Evolutionary conservation across 2,888 invertebrate species (phyloP).

Genomic region (Phrixothrix hirtus): DNA sequence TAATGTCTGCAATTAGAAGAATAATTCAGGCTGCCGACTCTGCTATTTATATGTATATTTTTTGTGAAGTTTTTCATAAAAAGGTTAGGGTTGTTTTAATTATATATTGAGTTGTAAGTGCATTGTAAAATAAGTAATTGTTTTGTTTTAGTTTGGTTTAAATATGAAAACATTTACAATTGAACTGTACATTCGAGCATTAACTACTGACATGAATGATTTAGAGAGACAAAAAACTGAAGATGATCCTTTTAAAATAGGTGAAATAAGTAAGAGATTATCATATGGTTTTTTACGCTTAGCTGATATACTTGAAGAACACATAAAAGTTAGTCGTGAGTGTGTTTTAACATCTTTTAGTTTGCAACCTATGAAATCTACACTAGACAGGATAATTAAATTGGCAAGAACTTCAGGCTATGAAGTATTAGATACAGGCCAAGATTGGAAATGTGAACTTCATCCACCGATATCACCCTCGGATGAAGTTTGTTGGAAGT

Average conservation of each 20-base stretch:
- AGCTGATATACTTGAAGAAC: slow-evolving; percentile 63
- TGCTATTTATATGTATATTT: slow-evolving; percentile 68
- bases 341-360: slow-evolving; percentile 77
- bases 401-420: slow-evolving; percentile 59
- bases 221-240: slow-evolving; percentile 66
- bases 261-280: slow-evolving; percentile 63
- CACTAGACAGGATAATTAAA: slow-evolving; percentile 63
- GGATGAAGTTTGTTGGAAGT: slow-evolving; percentile 50
- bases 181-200: slow-evolving; percentile 72
- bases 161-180: slow-evolving; percentile 64
- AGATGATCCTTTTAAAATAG: slow-evolving; percentile 39
- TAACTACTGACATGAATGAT: slow-evolving; percentile 77
- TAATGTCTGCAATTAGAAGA: slow-evolving; percentile 49
- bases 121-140: slow-evolving; percentile 8
- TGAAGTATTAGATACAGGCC: slow-evolving; percentile 54
- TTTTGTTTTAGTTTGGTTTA: slow-evolving; percentile 35
- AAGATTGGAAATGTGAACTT: slow-evolving; percentile 51
- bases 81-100: slow-evolving; percentile 38
- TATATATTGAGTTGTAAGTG: background rate
- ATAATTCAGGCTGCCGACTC: slow-evolving; percentile 62
- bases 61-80: slow-evolving; percentile 60
- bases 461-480: slow-evolving; percentile 48
- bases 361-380: slow-evolving; percentile 66
- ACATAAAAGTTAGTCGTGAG: slow-evolving; percentile 68
- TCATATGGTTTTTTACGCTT: slow-evolving; percentile 67